Evolutionary conservation across 2,113 vertebrate genomes (phyloP), one percentile per base, ranked within the genome.

Genomic region (Corvus hawaiiensis): DNA sequence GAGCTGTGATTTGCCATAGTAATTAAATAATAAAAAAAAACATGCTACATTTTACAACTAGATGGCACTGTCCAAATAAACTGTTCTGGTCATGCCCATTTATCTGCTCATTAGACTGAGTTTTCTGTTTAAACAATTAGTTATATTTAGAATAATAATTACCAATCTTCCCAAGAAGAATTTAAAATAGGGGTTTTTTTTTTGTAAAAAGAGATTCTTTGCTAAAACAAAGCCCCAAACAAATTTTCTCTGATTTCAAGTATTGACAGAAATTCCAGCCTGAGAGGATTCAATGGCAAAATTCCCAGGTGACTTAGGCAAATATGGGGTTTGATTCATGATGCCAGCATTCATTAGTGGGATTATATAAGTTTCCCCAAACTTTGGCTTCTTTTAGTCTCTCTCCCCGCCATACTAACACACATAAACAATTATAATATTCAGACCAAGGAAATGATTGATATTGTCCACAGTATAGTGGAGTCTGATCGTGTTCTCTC

Each of bases 21-120:
- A 94, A 96, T 91, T 94, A 90, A 48, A 22, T 48, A 18, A 64
- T 51, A 63, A 87, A 80, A 56, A 93, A 87, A 43, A 37, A 26
- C 37, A 37, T 0, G 0, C 37, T 73, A 61, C 9, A 1, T 85
- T 87, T 73, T 93, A 81, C 55, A 89, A 85, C 89, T 89, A 72
- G 91, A 89, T 87, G 56, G 58, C 80, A 93, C 32, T 92, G 54
- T 89, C 83, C 77, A 95, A 88, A 89, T 87, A 85, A 88, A 87
- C 4, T 2, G 41, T 64, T 82, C 41, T 35, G 10, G 68, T 94
- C 80, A 55, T 39, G 52, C 23, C 94, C 30, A 61, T 96, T 92
- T 85, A 74, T 75, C 54, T 87, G 52, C 54, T 94, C 67, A 80
- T 94, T 95, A 94, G 67, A 58, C 41, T 28, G 27, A 76, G 51